Percentiles rank a stretch among this genome's conserved stretches.
phyloP scores from a whole-genome alignment of 2,113 vertebrate species.

The Grammatotria lemairii region DNA sequence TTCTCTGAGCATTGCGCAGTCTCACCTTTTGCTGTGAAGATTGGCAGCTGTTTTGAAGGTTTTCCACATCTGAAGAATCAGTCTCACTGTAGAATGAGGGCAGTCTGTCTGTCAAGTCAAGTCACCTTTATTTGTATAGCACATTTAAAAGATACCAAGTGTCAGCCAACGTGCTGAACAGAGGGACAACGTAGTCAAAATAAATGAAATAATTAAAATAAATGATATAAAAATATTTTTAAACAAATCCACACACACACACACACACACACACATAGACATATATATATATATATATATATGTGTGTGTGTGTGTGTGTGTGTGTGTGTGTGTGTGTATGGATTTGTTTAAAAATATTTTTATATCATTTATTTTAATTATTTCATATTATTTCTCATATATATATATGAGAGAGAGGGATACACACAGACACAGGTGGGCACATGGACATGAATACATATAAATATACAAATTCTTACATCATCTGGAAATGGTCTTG shows the following conservation, averaged over 20 bases:
- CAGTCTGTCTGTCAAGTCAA: fast-evolving
- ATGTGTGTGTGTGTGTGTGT: too few species aligned
- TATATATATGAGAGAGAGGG: too few species aligned
- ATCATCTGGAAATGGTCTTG: too few species aligned
- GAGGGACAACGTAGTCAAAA: not conserved
- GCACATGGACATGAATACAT: too few species aligned
- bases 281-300: fast-evolving
- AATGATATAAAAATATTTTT: not conserved
- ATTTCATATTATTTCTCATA: too few species aligned
- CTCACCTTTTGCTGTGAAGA: not conserved
- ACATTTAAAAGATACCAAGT: not conserved
- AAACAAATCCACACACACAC: too few species aligned
- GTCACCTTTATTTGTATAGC: not conserved
- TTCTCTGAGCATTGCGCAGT: fast-evolving
- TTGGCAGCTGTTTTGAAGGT: not conserved
- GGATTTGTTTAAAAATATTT: too few species aligned
- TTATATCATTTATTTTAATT: too few species aligned
- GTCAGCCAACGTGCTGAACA: not conserved
- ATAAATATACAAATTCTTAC: too few species aligned
- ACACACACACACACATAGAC: fast-evolving
- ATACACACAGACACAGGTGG: too few species aligned
- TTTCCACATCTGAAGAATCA: not conserved
- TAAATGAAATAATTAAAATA: not conserved
- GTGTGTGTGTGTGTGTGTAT: too few species aligned
- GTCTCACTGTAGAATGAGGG: not conserved